Evolutionary conservation across 2,113 vertebrate genomes (phyloP).

Genomic region (Tauraco erythrolophus): DNA sequence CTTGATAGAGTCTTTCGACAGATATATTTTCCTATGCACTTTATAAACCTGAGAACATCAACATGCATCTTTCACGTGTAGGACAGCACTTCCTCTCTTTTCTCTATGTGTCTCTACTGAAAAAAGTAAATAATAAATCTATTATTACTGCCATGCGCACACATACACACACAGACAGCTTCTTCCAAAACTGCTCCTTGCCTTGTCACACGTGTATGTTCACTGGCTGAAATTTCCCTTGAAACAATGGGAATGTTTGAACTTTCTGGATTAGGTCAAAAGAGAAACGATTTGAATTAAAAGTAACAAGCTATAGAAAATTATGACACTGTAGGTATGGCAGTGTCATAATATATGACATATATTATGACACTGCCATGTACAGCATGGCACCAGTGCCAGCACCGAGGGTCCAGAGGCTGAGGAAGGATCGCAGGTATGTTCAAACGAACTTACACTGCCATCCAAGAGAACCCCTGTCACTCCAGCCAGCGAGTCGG

Average conservation of each 20-base stretch:
- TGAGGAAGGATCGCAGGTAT: too few species aligned
- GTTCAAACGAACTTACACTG: too few species aligned
- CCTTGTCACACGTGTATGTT: fast-evolving
- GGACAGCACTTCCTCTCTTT: not conserved
- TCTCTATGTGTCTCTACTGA: fast-evolving
- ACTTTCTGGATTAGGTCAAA: not conserved
- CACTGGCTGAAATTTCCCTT: not conserved
- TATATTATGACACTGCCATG: too few species aligned
- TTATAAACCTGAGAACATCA: not conserved
- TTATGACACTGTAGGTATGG: not conserved
- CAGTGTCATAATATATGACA: too few species aligned
- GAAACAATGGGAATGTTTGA: not conserved
- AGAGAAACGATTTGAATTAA: constrained; percentile 11
- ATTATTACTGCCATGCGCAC: not conserved
- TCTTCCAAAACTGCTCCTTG: not conserved
- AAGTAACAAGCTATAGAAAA: constrained; percentile 34
- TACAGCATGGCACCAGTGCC: too few species aligned
- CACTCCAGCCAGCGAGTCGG: too few species aligned
- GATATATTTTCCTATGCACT: not conserved
- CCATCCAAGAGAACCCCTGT: too few species aligned
- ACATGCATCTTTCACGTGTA: not conserved
- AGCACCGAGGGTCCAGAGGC: too few species aligned
- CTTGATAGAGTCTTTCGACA: not conserved
- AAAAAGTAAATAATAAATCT: not conserved
- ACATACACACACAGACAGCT: fast-evolving